Evolutionary conservation across 2,797 vertebrate species (phyloP), one percentile per base, ranked within the genome.

Genomic region (Octomys mimax): DNA sequence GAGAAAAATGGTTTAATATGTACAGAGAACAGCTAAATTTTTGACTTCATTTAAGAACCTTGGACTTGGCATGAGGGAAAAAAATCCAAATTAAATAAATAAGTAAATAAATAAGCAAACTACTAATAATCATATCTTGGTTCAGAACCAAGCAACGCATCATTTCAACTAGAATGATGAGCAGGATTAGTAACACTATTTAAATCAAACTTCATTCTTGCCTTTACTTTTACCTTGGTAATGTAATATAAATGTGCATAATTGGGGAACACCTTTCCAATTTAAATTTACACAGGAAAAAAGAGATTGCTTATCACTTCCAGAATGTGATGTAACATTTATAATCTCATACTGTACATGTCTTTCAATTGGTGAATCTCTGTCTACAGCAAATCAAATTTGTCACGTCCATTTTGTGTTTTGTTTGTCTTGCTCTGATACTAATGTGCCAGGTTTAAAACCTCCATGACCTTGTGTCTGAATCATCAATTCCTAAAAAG

Each of bases 21-120:
- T 95, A 83, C 52, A 95, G 92, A 89, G 79, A 97, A 73, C 78
- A 89, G 92, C 93, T 96, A 87, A 94, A 66, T 95, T 87, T 94
- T 87, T 98, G 96, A 97, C 89, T 93, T 98, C 92, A 97, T 95
- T 97, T 97, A 97, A 97, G 97, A 97, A 97, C 77, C 90, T 91
- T 97, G 81, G 85, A 95, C 80, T 92, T 97, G 57, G 54, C 71
- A 93, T 54, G 83, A 92, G 66, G 86, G 71, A 94, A 97, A 96
- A 78, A 49, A 75, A 52, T 92, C 96, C 93, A 11, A 49, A 49
- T 49, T 57, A 19, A 16, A 14, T 57, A 57, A 57, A 57, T 18
- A 57, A 57, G 14, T 18, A 18, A 54, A 54, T 16, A 64, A 46
- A 54, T 16, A 64, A 46, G 46, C 62, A 49, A 94, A 89, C 54